phyloP scores from a whole-genome alignment of 2,888 invertebrate species.

The Polia nebulosa region DNA sequence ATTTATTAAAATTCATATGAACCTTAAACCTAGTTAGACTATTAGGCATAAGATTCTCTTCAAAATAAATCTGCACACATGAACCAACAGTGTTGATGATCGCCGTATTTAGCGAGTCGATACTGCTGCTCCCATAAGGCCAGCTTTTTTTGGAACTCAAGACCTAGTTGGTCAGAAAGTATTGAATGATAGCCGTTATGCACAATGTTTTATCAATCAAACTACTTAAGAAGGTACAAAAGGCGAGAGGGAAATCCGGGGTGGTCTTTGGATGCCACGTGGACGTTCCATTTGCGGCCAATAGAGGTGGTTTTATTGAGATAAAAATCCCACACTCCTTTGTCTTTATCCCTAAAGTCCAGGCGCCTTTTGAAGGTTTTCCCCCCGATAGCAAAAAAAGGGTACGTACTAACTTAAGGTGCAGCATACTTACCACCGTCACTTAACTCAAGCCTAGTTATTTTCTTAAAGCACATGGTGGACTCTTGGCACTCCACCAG shows the following conservation, averaged over 20 bases:
- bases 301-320: too few species aligned
- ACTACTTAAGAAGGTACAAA: neutral
- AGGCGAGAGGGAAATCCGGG: neutral
- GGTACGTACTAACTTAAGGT: neutral
- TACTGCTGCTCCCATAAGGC: neutral
- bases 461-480: constrained; percentile 95
- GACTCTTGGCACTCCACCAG: constrained; percentile 93
- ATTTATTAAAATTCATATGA: constrained; percentile 1
- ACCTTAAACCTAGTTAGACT: constrained; percentile 4
- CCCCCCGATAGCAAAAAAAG: neutral
- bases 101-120: neutral
- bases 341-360: neutral
- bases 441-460: constrained; percentile 90
- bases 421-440: constrained; percentile 91
- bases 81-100: neutral
- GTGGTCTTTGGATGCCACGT: neutral
- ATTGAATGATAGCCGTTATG: neutral
- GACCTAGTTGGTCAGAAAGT: neutral
- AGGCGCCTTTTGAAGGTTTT: neutral
- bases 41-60: neutral
- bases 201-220: neutral
- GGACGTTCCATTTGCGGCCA: too few species aligned
- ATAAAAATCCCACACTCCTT: too few species aligned
- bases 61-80: neutral
- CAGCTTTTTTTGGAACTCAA: neutral